Evolutionary conservation across 92 coral and sea anemone species (phyloP), one percentile per base, ranked within the genome.

Genomic region (Meandrina meandrites): DNA sequence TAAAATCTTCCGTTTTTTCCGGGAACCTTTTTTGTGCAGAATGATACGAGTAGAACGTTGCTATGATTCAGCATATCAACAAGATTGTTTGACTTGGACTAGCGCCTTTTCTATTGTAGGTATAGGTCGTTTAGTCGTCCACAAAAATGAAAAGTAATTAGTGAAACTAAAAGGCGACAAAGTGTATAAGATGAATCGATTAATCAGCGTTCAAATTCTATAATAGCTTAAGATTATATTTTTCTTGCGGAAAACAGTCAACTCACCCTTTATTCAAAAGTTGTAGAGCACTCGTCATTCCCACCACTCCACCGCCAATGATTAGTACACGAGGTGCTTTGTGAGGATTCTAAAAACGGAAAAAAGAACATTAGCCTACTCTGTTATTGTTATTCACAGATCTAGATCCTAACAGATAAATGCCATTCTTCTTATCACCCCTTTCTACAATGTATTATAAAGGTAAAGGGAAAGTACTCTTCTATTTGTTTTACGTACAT

Each of bases 231-330:
- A 18, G 64, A 57, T 4, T 0, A 24, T 1, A 3, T 57, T 57
- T 22, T 57, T 19, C 16, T 32, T 34, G 48, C 24, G 42, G 30
- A 8, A 27, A 48, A 76, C n/a, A n/a, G n/a, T 21, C 30, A 76
- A 76, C 84, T 80, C 17, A 80, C 84, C 74, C 84, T 62, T 80
- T 80, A 32, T 80, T 80, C 34, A 80, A 13, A 17, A 80, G 30
- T 18, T 80, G 84, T n/a, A 80, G 37, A 2, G 84, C 84, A 80
- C 84, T 80, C 74, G 84, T 80, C 54, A 80, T 80, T 62, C 84
- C 84, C 35, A 80, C 84, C 10, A 80, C 84, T 58, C 84, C 84
- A 16, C 84, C 84, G 22, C 84, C 84, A 58, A 80, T 80, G 21
- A 80, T 62, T 7, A 80, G 53, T n/a, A 80, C 69, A 60, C 72